These are phyloP conservation scores for Drosophila auraria DNA, from an alignment of 1,140 invertebrate species.

Conservation along the genomic window DNA sequence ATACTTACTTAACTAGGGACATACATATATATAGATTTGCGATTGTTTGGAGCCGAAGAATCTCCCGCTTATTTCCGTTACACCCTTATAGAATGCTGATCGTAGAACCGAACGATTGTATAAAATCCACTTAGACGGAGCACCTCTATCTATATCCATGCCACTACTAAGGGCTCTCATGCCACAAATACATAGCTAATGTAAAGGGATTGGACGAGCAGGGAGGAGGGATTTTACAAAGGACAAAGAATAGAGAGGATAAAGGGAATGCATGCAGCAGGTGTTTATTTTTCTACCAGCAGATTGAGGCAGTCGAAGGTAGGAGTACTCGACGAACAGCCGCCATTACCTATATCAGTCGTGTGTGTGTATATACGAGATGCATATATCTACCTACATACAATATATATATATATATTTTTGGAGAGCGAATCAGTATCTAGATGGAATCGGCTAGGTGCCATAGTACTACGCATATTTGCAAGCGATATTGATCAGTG, in stretches of 20 bases:
- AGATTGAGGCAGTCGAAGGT: slow-evolving; percentile 60
- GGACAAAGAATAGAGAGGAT: slow-evolving; percentile 4
- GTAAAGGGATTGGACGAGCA: slow-evolving; percentile 28
- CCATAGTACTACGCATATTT: slow-evolving; percentile 48
- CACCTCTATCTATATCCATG: slow-evolving; percentile 23
- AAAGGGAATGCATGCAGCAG: slow-evolving; percentile 15
- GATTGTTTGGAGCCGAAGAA: slow-evolving; percentile 18
- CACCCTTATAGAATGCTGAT: slow-evolving; percentile 24
- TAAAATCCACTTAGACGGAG: slow-evolving; percentile 46
- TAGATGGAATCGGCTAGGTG: slow-evolving; percentile 37
- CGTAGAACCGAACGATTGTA: slow-evolving; percentile 43
- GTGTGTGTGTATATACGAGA: slow-evolving; percentile 58
- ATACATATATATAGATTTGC: slow-evolving; percentile 20
- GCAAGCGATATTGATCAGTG: slow-evolving; percentile 38
- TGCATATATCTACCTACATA: slow-evolving; percentile 49
- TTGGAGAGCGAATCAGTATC: slow-evolving; percentile 59
- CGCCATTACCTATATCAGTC: slow-evolving; percentile 40
- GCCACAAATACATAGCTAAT: slow-evolving; percentile 28
- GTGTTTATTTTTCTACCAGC: slow-evolving; percentile 76
- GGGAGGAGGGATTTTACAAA: slow-evolving; percentile 26
- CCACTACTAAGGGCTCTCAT: slow-evolving; percentile 30
- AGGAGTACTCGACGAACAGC: slow-evolving; percentile 34
- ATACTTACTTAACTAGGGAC: slow-evolving; percentile 11
- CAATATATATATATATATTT: slow-evolving; percentile 66
- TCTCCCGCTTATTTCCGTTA: slow-evolving; percentile 30